Percentiles rank a stretch among this genome's conserved stretches.
phyloP scores from a whole-genome alignment of 2,888 invertebrate genomes.

The Baccha elongata region DNA sequence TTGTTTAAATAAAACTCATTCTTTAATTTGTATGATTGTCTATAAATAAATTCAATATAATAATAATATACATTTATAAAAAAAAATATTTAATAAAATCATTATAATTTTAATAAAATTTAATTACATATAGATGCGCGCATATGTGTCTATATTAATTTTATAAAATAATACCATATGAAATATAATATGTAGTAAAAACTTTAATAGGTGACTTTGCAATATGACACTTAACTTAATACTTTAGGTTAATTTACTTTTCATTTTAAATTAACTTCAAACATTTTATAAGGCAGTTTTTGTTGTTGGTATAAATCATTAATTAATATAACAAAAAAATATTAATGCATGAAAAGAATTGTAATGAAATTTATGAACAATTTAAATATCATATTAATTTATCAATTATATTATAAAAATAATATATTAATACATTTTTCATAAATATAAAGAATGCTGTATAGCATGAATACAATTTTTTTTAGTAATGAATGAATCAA shows the following conservation, averaged over 20 bases:
- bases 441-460: conserved; percentile 62
- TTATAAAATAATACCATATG: background rate
- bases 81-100: conserved; percentile 37
- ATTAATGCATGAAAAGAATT: conserved; percentile 17
- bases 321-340: conserved; percentile 18
- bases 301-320: conserved; percentile 52
- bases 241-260: conserved; percentile 76
- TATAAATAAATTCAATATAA: conserved; percentile 68
- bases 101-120: conserved; percentile 32
- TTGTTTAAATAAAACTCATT: conserved; percentile 77
- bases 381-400: too few relatives aligned
- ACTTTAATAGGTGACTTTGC: conserved; percentile 57
- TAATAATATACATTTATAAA: conserved; percentile 39
- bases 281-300: conserved; percentile 50
- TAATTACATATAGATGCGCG: conserved; percentile 69
- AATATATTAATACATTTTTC: conserved; percentile 27
- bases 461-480: conserved; percentile 43
- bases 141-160: conserved; percentile 59
- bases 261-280: conserved; percentile 45
- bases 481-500: conserved; percentile 48
- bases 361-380: conserved; percentile 13
- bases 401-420: background rate
- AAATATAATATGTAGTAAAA: conserved; percentile 35
- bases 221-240: conserved; percentile 82
- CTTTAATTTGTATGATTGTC: conserved; percentile 68